These are phyloP conservation scores for Caenorhabditis japonica DNA, from an alignment of 2,888 invertebrate genomes.

Conservation along the genomic window DNA sequence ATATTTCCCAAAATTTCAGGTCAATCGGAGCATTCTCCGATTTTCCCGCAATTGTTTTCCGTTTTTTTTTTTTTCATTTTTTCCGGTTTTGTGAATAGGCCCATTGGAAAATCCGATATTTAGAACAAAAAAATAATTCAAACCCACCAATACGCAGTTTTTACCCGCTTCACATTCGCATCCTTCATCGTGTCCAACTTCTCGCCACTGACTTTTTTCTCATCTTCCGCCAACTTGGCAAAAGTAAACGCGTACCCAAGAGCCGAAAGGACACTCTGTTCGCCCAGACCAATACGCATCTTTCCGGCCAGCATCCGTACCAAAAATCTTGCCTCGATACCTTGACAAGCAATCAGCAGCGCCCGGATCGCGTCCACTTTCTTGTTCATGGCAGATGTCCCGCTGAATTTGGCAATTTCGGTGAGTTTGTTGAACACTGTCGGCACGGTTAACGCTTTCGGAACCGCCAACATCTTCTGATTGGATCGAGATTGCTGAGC, in stretches of 20 bases:
- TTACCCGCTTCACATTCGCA: conserved; percentile 42
- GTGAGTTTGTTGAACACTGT: conserved; percentile 87
- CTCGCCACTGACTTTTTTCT: conserved; percentile 32
- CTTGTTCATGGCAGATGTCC: conserved; percentile 81
- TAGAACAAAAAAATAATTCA: too few species aligned
- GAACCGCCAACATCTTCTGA: conserved; percentile 90
- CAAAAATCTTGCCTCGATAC: conserved; percentile 70
- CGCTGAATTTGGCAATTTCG: conserved; percentile 89
- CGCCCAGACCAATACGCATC: conserved; percentile 94
- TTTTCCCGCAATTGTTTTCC: too few species aligned
- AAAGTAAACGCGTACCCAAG: conserved; percentile 84
- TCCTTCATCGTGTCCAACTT: conserved; percentile 44
- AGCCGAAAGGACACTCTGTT: conserved; percentile 93
- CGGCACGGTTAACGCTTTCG: conserved; percentile 85
- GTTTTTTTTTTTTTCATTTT: too few species aligned
- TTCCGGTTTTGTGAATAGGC: too few species aligned
- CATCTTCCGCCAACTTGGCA: conserved; percentile 9
- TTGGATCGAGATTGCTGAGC: conserved; percentile 77
- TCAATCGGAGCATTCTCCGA: too few species aligned
- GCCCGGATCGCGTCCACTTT: conserved; percentile 92
- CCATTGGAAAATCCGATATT: too few species aligned
- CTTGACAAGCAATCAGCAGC: conserved; percentile 86
- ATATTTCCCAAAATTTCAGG: too few species aligned
- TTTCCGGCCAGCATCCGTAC: conserved; percentile 80
- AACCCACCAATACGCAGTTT: conserved; percentile 51